Base-by-base conservation (phyloP, 2,113 vertebrate genomes). In the Phalacrocorax pelagicus region DNA sequence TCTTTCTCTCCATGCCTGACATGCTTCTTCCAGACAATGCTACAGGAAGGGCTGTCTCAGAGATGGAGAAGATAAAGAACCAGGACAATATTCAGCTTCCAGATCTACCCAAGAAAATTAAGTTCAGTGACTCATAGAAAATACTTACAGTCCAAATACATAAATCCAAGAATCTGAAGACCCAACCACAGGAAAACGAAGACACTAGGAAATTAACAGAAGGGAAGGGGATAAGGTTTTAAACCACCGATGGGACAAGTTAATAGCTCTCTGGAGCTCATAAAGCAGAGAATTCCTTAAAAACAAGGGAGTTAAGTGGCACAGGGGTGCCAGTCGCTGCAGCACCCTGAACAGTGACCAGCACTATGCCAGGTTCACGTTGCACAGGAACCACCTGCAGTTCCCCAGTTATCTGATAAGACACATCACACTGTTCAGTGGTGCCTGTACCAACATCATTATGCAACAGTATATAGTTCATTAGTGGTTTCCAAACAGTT, bases 201-300 rank as follows among this genome's bases (percentile, higher is more conserved):
- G 34, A 15, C 1, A 3, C 12, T 9, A 36, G 10, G n/a, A 86
- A 81, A 51, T 42, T 1, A 88, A 40, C 1, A 7, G 10, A 24
- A 91, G 15, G 19, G 22, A 65, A 90, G 19, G 23, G 4, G 30
- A 6, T 9, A n/a, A 77, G 36, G 72, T 65, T 54, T 92, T 16
- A 70, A 86, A 82, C 27, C 34, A 77, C 4, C 10, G 2, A 30
- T 7, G 11, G 44, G 32, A 26, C 21, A n/a, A 79, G 15, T 15
- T 4, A 71, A 51, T 0, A 63, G 54, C 32, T 17, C 40, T 16
- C 34, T 38, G 27, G 42, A 52, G 55, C 29, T 59, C 1, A 0
- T 11, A 12, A 71, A 71, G 42, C 63, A 5, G 22, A 86, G 57
- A 63, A 82, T 51, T 52, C 70, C 38, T 23, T 1, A 34, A 63